Base-by-base conservation (phyloP, 2,888 invertebrate species). In the Plutella xylostella region DNA sequence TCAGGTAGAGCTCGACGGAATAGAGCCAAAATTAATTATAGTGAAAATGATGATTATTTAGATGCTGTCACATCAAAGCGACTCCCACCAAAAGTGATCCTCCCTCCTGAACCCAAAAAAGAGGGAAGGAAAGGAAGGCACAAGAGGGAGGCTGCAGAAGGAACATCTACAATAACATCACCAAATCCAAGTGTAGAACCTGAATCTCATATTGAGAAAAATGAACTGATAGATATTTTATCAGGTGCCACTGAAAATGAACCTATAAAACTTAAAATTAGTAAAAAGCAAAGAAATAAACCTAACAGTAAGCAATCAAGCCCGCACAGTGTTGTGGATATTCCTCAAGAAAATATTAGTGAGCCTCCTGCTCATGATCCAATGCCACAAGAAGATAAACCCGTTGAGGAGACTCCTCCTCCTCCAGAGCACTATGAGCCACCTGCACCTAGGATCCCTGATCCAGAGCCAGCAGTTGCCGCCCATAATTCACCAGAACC, bases 21-120 rank as follows among this genome's bases (percentile, higher is more conserved):
- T 56, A 72, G 85, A 49, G 73, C 76, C 46, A 84, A 82, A 57
- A 71, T 85, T 45, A 85, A 85, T 57, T 85, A 88, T 77, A 72
- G 85, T 82, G 74, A 86, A 80, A 76, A 85, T 75, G 78, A 86
- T 78, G 68, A 86, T 72, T 69, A 83, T 69, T 56, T 86, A 64
- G 68, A 85, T 68, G 67, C 68, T 48, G 47, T 86, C 62, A 68
- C 87, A 65, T 53, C 67, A 51, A 56, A 47, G 51, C 77, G 72
- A 65, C 63, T 65, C 53, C n/a, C n/a, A 14, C 20, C 12, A 20
- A 7, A 17, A 5, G 59, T 51, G 46, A 73, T 66, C 49, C 80
- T 72, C 67, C 73, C 77, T 47, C 72, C 79, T 18, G 80, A 83
- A 47, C 59, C 77, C 53, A 74, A 78, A 61, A 76, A 73, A 54